phyloP scores from a whole-genome alignment of 2,113 vertebrate genomes.

The Pyxicephalus adspersus region DNA sequence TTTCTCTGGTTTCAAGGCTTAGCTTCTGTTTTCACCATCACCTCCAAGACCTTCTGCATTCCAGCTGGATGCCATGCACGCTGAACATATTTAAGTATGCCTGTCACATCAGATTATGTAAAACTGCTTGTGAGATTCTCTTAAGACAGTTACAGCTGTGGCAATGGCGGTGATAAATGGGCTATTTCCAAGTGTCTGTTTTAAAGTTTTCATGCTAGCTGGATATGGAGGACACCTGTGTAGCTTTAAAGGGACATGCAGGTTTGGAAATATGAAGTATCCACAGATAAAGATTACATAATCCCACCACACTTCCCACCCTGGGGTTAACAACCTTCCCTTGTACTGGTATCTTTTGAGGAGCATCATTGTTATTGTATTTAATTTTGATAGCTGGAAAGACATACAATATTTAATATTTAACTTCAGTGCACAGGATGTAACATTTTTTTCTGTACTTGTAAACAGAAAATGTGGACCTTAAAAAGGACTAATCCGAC shows the following conservation, averaged over 20 bases:
- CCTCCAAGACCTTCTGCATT: constrained; percentile 43
- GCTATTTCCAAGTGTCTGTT: neutral
- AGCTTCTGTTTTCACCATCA: neutral
- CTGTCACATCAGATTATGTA: constrained; percentile 19
- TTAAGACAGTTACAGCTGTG: constrained; percentile 18
- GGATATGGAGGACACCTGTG: neutral
- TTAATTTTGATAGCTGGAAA: too few species aligned
- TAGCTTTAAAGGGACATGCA: neutral
- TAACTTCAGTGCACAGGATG: too few species aligned
- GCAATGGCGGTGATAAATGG: neutral
- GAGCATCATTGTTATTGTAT: too few species aligned
- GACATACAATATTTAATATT: too few species aligned
- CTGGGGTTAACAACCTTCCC: too few species aligned
- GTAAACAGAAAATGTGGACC: too few species aligned
- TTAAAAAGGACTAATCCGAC: too few species aligned
- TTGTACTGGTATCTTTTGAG: too few species aligned
- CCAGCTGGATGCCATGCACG: constrained; percentile 6
- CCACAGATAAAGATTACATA: too few species aligned
- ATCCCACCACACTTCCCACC: too few species aligned
- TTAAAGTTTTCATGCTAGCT: neutral
- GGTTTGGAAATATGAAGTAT: too few species aligned
- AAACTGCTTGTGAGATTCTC: constrained; percentile 23
- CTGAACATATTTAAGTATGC: constrained; percentile 36
- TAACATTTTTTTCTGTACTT: too few species aligned
- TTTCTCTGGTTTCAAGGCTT: neutral